phyloP scores from a whole-genome alignment of 2,888 invertebrate species.

The Lacanobia oleracea region DNA sequence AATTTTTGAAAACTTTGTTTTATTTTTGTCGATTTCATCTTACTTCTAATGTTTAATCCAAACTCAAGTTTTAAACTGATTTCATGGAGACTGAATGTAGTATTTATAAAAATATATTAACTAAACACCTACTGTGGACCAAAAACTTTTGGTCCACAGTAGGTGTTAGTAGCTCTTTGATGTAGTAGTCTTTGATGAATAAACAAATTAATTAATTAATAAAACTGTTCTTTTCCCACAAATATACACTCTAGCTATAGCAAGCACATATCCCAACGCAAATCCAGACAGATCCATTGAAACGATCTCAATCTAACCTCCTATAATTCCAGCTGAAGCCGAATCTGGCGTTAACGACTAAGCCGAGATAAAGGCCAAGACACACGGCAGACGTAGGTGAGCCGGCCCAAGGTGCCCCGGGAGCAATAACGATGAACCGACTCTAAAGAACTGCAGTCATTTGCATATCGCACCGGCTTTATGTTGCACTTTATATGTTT shows the following conservation, averaged over 20 bases:
- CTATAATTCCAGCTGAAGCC: constrained; percentile 63
- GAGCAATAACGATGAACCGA: constrained; percentile 77
- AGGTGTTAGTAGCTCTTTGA: too few relatives aligned
- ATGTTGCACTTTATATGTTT: constrained; percentile 65
- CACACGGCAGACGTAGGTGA: constrained; percentile 63
- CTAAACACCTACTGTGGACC: too few relatives aligned
- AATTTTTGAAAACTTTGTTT: too few relatives aligned
- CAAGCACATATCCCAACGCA: background rate
- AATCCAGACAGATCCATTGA: constrained; percentile 38
- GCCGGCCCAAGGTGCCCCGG: constrained; percentile 71
- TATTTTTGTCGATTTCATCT: too few relatives aligned
- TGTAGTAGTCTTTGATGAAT: too few relatives aligned
- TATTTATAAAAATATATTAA: too few relatives aligned
- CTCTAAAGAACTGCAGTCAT: constrained; percentile 81
- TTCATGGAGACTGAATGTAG: too few relatives aligned
- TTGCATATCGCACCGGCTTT: constrained; percentile 75
- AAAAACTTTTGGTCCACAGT: too few relatives aligned
- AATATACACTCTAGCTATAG: background rate
- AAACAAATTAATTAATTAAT: too few relatives aligned
- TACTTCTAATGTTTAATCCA: too few relatives aligned
- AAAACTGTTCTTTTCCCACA: background rate
- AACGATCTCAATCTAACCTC: constrained; percentile 62
- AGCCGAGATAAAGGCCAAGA: constrained; percentile 67
- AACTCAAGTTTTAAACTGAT: too few relatives aligned
- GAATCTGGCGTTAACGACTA: constrained; percentile 63